phyloP scores from a whole-genome alignment of 2,888 invertebrate species.

The Xylota segnis region DNA sequence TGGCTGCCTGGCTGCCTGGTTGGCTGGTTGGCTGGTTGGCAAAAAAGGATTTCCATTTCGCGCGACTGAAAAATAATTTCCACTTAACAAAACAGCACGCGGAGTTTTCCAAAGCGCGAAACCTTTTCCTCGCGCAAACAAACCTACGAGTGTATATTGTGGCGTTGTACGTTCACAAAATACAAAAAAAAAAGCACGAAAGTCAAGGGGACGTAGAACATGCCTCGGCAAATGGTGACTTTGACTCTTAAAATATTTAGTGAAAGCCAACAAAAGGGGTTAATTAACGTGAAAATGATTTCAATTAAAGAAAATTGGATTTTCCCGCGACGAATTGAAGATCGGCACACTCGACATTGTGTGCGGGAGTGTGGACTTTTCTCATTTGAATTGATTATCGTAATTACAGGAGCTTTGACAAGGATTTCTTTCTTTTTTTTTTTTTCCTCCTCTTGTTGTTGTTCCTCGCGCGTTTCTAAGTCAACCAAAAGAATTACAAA shows the following conservation, averaged over 20 bases:
- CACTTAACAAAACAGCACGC: conserved; percentile 63
- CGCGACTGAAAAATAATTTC: conserved; percentile 70
- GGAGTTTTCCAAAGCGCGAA: conserved; percentile 44
- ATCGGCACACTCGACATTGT: conserved; percentile 44
- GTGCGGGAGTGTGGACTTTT: conserved; percentile 14
- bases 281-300: conserved; percentile 79
- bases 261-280: conserved; percentile 75
- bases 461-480: neutral
- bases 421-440: neutral
- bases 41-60: conserved; percentile 60
- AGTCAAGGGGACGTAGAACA: neutral
- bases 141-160: conserved; percentile 18
- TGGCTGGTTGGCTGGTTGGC: neutral
- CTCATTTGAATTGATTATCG: conserved; percentile 66
- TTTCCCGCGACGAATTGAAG: conserved; percentile 73
- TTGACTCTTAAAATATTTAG: conserved; percentile 53
- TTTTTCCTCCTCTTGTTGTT: too few relatives aligned
- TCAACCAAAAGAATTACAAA: conserved; percentile 19
- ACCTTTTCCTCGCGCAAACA: conserved; percentile 29
- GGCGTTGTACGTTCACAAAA: neutral
- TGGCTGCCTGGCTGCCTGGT: neutral
- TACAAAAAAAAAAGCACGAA: neutral
- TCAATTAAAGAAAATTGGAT: conserved; percentile 79
- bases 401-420: conserved; percentile 38
- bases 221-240: conserved; percentile 35